Evolutionary conservation across 1,140 invertebrate genomes (phyloP).

Genomic region (Diabrotica undecimpunctata): DNA sequence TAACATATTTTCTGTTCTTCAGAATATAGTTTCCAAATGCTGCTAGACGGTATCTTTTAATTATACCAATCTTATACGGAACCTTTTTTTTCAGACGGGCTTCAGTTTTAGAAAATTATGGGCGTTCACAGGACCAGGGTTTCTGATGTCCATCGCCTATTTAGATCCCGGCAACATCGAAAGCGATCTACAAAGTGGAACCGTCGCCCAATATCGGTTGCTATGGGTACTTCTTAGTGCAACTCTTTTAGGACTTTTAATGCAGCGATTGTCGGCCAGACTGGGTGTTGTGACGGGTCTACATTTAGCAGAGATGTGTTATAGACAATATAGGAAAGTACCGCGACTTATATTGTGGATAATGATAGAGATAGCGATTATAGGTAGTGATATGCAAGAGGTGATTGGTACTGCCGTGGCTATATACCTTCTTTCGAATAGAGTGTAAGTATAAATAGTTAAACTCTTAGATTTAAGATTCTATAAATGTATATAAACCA

Average conservation of each 20-base stretch:
- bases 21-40: too few relatives aligned
- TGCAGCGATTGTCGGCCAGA: constrained; percentile 82
- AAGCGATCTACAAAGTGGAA: constrained; percentile 84
- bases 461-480: too few relatives aligned
- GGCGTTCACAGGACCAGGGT: constrained; percentile 91
- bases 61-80: too few relatives aligned
- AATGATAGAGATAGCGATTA: constrained; percentile 93
- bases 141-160: constrained; percentile 92
- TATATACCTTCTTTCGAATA: constrained; percentile 80
- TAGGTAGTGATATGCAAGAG: constrained; percentile 93
- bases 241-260: constrained; percentile 80
- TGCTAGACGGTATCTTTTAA: too few relatives aligned
- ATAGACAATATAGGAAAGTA: constrained; percentile 72
- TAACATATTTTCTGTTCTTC: too few relatives aligned
- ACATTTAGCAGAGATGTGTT: constrained; percentile 81
- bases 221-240: constrained; percentile 87
- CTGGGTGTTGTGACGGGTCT: constrained; percentile 60
- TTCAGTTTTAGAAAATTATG: constrained; percentile 89
- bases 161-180: constrained; percentile 93
- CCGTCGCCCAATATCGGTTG: constrained; percentile 73
- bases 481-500: too few relatives aligned
- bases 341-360: constrained; percentile 84
- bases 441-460: constrained; percentile 54
- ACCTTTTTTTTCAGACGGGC: constrained; percentile 46
- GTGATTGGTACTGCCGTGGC: constrained; percentile 91